Percentiles rank a stretch among this genome's conserved stretches.
These are phyloP conservation scores for Fulmarus glacialis DNA, from an alignment of 2,113 vertebrate species.

Conservation along the genomic window DNA sequence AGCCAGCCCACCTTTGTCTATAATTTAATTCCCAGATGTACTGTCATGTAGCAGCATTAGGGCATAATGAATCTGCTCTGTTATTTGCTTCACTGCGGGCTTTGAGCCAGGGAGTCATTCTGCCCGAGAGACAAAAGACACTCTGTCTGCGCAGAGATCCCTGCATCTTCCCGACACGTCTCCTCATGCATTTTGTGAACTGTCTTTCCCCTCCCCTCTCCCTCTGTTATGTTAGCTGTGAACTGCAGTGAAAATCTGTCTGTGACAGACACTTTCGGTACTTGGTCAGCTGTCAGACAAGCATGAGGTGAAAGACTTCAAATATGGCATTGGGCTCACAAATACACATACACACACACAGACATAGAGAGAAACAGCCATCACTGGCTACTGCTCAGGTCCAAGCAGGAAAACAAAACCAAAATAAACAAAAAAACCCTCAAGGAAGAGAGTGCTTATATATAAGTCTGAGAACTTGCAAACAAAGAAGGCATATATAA, in stretches of 20 bases:
- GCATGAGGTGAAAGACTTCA: slow-evolving; percentile 70
- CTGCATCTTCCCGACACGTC: slow-evolving; percentile 54
- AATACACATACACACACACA: not conserved
- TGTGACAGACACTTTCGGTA: slow-evolving; percentile 57
- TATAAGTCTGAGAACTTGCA: not conserved
- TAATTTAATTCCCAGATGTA: slow-evolving; percentile 8
- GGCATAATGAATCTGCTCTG: slow-evolving; percentile 34
- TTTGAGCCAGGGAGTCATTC: slow-evolving; percentile 55
- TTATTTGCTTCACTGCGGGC: slow-evolving; percentile 24
- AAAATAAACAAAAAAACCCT: not conserved
- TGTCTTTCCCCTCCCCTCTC: slow-evolving; percentile 65
- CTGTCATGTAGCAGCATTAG: not conserved
- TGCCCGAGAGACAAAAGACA: slow-evolving; percentile 60
- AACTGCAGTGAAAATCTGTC: slow-evolving; percentile 66
- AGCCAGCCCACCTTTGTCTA: slow-evolving; percentile 2
- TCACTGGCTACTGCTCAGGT: slow-evolving; percentile 36
- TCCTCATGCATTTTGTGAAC: slow-evolving; percentile 59
- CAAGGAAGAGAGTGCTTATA: not conserved
- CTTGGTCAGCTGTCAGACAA: slow-evolving; percentile 67
- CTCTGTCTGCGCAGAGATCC: slow-evolving; percentile 55
- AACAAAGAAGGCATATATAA: not conserved
- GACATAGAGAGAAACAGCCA: not conserved
- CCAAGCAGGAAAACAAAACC: not conserved
- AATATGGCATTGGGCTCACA: slow-evolving; percentile 60
- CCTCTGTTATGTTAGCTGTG: slow-evolving; percentile 64